phyloP scores from a whole-genome alignment of 2,888 invertebrate species.

The Xylota sylvarum region DNA sequence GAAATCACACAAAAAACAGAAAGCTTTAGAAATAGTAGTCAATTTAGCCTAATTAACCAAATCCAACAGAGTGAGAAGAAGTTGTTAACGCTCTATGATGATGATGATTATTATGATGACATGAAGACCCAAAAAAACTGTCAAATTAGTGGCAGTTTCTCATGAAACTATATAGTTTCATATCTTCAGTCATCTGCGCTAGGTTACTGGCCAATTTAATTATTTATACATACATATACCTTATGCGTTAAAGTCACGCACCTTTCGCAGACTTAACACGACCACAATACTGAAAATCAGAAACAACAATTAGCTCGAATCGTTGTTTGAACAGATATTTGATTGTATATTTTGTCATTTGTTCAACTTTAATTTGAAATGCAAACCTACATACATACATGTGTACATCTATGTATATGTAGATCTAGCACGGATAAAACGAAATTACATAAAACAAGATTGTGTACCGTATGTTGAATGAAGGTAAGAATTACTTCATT shows the following conservation, averaged over 20 bases:
- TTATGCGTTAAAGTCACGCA: slow-evolving; percentile 51
- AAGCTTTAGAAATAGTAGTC: slow-evolving; percentile 37
- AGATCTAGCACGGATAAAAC: neutral
- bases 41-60: slow-evolving; percentile 58
- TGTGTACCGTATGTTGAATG: neutral
- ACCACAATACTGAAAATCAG: slow-evolving; percentile 28
- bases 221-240: slow-evolving; percentile 48
- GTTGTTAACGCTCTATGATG: slow-evolving; percentile 39
- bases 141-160: slow-evolving; percentile 38
- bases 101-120: slow-evolving; percentile 26
- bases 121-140: slow-evolving; percentile 3
- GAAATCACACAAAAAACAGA: slow-evolving; percentile 8
- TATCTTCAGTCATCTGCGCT: slow-evolving; percentile 19
- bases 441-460: neutral
- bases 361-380: slow-evolving; percentile 3
- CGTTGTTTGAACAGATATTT: slow-evolving; percentile 10
- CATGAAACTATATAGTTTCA: slow-evolving; percentile 27
- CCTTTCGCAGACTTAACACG: slow-evolving; percentile 32
- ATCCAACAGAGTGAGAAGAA: slow-evolving; percentile 33
- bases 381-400: too few relatives aligned
- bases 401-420: slow-evolving; percentile 15
- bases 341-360: neutral
- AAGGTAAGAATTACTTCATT: slow-evolving; percentile 27
- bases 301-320: slow-evolving; percentile 16
- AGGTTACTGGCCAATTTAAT: slow-evolving; percentile 38